Base-by-base conservation (phyloP, 2,888 invertebrate species). In the Ommatoiulus sabulosus region DNA sequence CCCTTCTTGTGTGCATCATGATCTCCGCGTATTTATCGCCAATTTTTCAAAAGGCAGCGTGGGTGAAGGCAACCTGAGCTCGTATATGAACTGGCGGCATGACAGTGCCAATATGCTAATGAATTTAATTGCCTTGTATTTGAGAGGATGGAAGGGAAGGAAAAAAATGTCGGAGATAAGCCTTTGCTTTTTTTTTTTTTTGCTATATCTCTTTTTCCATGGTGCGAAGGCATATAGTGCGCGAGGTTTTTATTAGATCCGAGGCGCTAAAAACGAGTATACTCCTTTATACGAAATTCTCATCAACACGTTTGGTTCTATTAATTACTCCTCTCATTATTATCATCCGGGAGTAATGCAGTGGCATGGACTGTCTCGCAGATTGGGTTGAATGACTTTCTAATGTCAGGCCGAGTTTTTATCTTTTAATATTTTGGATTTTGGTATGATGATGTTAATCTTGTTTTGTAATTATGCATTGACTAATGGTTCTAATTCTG, bases 81-180 rank as follows among this genome's bases (percentile, higher is more conserved):
- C 12, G 5, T 35, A 8, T n/a, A 72, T 72, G 72, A 72, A 80
- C 80, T 12, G 12, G 12, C 24, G 35, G 80, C 80, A 35, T 80
- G 80, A 80, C 80, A 80, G 24, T 80, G 80, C 80, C 80, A 80
- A 80, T 80, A 80, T 80, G 80, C 80, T 80, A 80, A 80, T 80
- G 80, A 80, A 80, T 80, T 80, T 80, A 80, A 80, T 80, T 80
- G 80, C 35, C 80, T 35, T 24, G 80, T 80, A 80, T 80, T 80
- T 80, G 35, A 35, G 80, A 80, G 80, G 35, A 80, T 80, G 80
- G 80, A 24, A 72, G 12, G 35, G 35, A 52, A 52, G 4, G 2
- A 35, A 57, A 57, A 57, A 57, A 57, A 46, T 10, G 46, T 17
- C 7, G 1, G 35, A 80, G 24, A 80, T 35, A 80, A 57, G 35